phyloP scores from a whole-genome alignment of 2,888 invertebrate genomes.

The Drosophila paranaensis region DNA sequence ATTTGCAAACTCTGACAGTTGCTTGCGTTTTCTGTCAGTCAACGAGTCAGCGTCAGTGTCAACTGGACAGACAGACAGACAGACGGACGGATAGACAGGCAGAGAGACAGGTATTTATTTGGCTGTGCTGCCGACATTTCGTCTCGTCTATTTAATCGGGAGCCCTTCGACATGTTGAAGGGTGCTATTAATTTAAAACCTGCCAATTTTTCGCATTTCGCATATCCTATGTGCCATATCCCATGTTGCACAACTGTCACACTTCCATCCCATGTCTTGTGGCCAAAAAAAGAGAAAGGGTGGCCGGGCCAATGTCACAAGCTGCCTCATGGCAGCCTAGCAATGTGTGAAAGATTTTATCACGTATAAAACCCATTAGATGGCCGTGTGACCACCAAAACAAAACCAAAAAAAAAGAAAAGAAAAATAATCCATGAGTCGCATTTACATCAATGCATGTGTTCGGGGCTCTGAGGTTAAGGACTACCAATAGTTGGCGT shows the following conservation, averaged over 20 bases:
- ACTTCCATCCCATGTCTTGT: slow-evolving; percentile 19
- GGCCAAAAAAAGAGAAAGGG: slow-evolving; percentile 9
- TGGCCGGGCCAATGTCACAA: slow-evolving; percentile 31
- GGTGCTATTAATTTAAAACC: slow-evolving; percentile 66
- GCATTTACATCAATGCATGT: slow-evolving; percentile 42
- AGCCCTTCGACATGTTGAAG: slow-evolving; percentile 64
- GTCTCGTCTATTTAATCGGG: slow-evolving; percentile 63
- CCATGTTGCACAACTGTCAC: slow-evolving; percentile 19
- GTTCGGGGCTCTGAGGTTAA: slow-evolving; percentile 8
- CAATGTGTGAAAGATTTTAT: slow-evolving; percentile 57
- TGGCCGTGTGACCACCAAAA: slow-evolving; percentile 27
- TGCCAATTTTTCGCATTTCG: slow-evolving; percentile 52
- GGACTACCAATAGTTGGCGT: slow-evolving; percentile 45
- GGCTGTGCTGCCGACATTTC: slow-evolving; percentile 40
- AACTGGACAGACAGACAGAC: slow-evolving; percentile 35
- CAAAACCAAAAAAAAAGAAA: slow-evolving; percentile 1
- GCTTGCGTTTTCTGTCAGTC: slow-evolving; percentile 75
- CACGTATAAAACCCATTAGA: slow-evolving; percentile 64
- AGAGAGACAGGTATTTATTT: slow-evolving; percentile 51
- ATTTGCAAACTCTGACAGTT: slow-evolving; percentile 75
- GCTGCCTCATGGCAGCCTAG: slow-evolving; percentile 23
- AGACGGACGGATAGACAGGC: slow-evolving; percentile 16
- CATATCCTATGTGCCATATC: slow-evolving; percentile 16
- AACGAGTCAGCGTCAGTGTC: slow-evolving; percentile 69
- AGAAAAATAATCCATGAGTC: slow-evolving; percentile 18